Conservation (phyloP, 2,113 vertebrate species). For the Phalacrocorax carbo region DNA sequence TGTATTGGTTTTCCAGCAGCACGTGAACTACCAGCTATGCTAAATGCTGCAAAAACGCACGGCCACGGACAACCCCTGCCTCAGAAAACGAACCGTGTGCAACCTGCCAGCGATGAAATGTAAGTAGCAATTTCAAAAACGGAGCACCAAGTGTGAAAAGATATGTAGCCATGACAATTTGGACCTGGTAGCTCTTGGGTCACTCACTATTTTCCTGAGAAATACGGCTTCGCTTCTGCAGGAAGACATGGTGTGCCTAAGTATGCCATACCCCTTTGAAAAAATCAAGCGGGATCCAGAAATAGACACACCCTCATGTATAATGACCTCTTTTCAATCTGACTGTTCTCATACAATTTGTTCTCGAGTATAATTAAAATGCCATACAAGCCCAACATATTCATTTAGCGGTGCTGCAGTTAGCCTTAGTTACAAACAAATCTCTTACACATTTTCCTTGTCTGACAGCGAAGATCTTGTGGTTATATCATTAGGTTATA, state of each 20-base stretch:
- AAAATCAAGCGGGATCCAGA: background rate
- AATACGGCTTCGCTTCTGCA: background rate
- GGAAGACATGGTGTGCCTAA: background rate
- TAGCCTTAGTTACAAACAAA: background rate
- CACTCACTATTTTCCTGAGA: background rate
- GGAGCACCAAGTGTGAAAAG: background rate
- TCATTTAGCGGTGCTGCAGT: background rate
- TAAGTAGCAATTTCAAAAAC: background rate
- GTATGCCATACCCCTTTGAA: accelerated
- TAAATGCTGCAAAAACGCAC: background rate
- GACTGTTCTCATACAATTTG: background rate
- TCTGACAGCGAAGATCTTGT: background rate
- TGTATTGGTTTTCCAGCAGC: background rate
- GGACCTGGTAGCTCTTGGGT: background rate
- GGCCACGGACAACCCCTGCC: background rate
- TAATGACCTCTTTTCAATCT: background rate
- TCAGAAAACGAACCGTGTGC: background rate
- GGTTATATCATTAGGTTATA: background rate
- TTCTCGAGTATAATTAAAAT: background rate
- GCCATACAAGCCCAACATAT: background rate
- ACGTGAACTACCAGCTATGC: background rate
- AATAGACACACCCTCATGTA: background rate
- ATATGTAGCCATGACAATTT: background rate
- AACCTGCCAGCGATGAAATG: background rate
- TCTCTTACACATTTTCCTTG: background rate